A percentile compares a stretch with the other conserved stretches of the same genome.
These are phyloP conservation scores for Oryzias javanicus DNA, from an alignment of 2,113 vertebrate species.

Conservation along the genomic window DNA sequence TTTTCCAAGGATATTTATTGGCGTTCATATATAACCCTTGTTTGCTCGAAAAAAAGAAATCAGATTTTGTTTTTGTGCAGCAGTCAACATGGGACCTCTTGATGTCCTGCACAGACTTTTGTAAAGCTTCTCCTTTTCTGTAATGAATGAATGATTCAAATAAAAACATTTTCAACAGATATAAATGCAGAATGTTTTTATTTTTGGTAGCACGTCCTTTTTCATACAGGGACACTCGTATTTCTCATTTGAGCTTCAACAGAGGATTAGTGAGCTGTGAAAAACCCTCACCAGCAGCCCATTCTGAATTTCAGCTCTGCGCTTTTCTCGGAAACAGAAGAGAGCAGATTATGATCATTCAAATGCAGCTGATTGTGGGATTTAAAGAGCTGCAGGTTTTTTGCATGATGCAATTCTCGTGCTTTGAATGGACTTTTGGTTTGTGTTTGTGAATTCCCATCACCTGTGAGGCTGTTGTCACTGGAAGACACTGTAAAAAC, in stretches of 20 bases:
- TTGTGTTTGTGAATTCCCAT: too few relatives aligned
- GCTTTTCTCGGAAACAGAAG: too few relatives aligned
- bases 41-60: constrained; percentile 31
- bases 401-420: too few relatives aligned
- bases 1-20: constrained; percentile 19
- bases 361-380: too few relatives aligned
- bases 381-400: too few relatives aligned
- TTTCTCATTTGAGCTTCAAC: constrained; percentile 9
- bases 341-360: too few relatives aligned
- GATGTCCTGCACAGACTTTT: constrained; percentile 59
- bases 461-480: too few relatives aligned
- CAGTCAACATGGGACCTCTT: constrained; percentile 23
- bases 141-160: constrained; percentile 62
- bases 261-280: constrained; percentile 4
- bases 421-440: too few relatives aligned
- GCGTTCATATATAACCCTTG: constrained; percentile 27
- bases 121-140: constrained; percentile 59
- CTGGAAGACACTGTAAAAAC: too few relatives aligned
- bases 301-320: too few relatives aligned
- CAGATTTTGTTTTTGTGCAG: constrained; percentile 27
- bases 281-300: too few relatives aligned
- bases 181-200: constrained; percentile 3
- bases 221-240: constrained; percentile 1
- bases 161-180: constrained; percentile 59
- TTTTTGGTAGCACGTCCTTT: background rate